Conservation (phyloP, 2,888 invertebrate species). For the Anagyrus pseudococci region DNA sequence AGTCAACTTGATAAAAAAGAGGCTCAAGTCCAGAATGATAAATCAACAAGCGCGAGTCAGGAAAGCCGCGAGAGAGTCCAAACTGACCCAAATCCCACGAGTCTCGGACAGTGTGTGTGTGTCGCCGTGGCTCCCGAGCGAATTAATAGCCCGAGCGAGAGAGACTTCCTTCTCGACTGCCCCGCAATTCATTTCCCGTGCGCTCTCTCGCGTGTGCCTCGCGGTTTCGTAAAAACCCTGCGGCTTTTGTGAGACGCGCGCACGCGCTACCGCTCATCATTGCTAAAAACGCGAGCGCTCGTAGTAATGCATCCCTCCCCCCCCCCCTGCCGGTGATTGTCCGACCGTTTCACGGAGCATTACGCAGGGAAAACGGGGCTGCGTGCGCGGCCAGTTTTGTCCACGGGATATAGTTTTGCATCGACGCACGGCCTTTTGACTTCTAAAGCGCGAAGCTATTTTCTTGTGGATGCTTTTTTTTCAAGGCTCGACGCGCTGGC, state of each 20-base stretch:
- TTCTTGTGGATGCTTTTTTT: no score
- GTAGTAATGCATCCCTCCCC: constrained; percentile 44
- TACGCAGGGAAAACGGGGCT: constrained; percentile 45
- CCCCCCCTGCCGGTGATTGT: no score
- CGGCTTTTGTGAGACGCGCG: background rate
- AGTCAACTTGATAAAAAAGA: no score
- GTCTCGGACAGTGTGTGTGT: background rate
- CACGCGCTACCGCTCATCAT: constrained; percentile 21
- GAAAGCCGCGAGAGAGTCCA: no score
- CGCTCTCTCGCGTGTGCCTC: background rate
- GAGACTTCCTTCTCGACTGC: background rate
- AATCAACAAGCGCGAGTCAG: no score
- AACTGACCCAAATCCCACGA: background rate
- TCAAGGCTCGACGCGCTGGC: no score
- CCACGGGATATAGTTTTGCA: no score
- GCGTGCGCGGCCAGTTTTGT: no score
- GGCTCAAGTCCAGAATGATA: no score
- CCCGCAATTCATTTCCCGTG: background rate
- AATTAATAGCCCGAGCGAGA: background rate
- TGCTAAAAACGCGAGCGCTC: constrained; percentile 10
- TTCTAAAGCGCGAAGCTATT: no score
- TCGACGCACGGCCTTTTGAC: no score
- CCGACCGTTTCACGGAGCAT: constrained; percentile 46
- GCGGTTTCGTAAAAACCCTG: background rate
- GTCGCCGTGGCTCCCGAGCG: background rate